Percentiles rank a stretch among this genome's conserved stretches.
These are phyloP conservation scores for Diachrysia chrysitis DNA, from an alignment of 2,888 invertebrate species.

Conservation along the genomic window DNA sequence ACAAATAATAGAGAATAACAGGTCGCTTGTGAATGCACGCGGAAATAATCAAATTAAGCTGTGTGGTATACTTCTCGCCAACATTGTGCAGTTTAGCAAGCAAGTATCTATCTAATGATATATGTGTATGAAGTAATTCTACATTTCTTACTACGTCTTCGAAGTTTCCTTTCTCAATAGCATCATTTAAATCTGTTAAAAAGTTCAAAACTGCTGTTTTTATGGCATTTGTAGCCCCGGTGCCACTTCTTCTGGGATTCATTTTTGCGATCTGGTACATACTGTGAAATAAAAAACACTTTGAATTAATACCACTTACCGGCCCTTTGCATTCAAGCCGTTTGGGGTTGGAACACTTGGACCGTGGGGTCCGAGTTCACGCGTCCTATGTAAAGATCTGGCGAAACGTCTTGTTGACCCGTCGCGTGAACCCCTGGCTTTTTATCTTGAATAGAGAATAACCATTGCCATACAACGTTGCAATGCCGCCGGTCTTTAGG, in stretches of 20 bases:
- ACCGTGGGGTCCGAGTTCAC: too few species aligned
- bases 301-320: neutral
- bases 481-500: too few species aligned
- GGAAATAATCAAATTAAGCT: conserved; percentile 34
- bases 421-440: too few species aligned
- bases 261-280: neutral
- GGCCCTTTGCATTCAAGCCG: too few species aligned
- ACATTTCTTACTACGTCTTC: neutral
- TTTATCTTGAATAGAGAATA: too few species aligned
- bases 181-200: conserved; percentile 10
- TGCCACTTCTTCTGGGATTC: neutral
- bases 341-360: too few species aligned
- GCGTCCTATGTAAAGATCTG: too few species aligned
- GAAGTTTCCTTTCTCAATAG: conserved; percentile 11
- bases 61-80: conserved; percentile 6
- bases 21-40: conserved; percentile 28
- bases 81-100: conserved; percentile 1
- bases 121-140: conserved; percentile 11
- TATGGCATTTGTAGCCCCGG: neutral
- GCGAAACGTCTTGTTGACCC: too few species aligned
- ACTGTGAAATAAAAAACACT: neutral
- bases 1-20: conserved; percentile 15
- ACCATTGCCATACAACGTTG: too few species aligned
- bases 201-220: neutral
- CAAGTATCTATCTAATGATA: neutral